Evolutionary conservation across 1,140 invertebrate genomes (phyloP).

Genomic region (Solenopsis invicta): DNA sequence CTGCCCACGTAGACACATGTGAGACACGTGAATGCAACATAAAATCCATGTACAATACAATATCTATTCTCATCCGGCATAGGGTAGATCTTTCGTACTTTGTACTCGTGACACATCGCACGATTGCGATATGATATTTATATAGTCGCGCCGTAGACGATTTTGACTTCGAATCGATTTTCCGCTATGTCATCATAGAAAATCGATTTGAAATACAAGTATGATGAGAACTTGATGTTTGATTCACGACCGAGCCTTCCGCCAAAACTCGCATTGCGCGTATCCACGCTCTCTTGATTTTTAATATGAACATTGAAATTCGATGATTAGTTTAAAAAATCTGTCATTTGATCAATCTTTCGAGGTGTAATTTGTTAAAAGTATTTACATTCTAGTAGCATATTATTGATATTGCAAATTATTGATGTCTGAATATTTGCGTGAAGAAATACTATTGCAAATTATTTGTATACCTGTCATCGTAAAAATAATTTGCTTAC

Average conservation of each 20-base stretch:
- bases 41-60: too few relatives aligned
- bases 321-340: neutral
- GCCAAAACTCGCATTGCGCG: neutral
- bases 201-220: neutral
- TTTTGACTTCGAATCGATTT: neutral
- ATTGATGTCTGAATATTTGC: neutral
- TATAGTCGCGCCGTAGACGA: neutral
- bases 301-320: neutral
- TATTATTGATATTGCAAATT: neutral
- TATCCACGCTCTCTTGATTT: neutral
- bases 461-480: neutral
- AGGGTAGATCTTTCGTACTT: conserved; percentile 28
- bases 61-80: too few relatives aligned
- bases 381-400: neutral
- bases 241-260: neutral
- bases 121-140: conserved; percentile 29
- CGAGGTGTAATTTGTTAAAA: neutral
- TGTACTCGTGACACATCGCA: conserved; percentile 12
- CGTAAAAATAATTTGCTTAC: neutral
- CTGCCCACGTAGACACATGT: too few relatives aligned
- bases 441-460: neutral
- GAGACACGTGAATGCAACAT: too few relatives aligned
- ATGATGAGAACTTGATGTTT: neutral
- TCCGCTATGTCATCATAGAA: neutral
- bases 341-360: neutral